phyloP scores from a whole-genome alignment of 2,888 invertebrate genomes.

The Hedychridium roseum region DNA sequence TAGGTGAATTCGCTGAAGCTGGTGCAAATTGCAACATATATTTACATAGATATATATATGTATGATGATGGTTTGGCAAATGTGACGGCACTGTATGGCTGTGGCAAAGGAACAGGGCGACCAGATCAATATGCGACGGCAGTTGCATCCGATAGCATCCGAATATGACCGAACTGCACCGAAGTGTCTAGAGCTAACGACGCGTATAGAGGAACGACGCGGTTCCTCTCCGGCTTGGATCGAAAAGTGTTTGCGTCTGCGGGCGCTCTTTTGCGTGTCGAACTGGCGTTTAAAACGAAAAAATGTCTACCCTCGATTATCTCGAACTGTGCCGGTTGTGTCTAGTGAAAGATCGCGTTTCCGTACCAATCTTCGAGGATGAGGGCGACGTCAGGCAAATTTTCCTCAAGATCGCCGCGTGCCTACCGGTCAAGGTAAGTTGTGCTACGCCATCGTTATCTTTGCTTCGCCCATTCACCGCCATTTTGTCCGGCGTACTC shows the following conservation, averaged over 20 bases:
- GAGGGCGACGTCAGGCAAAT: slow-evolving; percentile 70
- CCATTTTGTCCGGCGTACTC: too few relatives aligned
- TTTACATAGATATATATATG: too few relatives aligned
- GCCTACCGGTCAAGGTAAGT: slow-evolving; percentile 80
- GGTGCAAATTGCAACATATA: too few relatives aligned
- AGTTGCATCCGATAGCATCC: too few relatives aligned
- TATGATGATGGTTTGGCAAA: too few relatives aligned
- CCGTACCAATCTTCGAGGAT: slow-evolving; percentile 75
- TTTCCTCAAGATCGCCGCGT: slow-evolving; percentile 75
- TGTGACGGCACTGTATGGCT: too few relatives aligned
- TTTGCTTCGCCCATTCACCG: slow-evolving; percentile 42
- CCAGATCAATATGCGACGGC: slow-evolving; percentile 43
- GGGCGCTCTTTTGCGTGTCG: slow-evolving; percentile 57
- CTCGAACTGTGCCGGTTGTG: slow-evolving; percentile 63
- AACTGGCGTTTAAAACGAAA: slow-evolving; percentile 53
- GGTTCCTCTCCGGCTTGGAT: slow-evolving; percentile 40
- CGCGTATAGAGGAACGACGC: slow-evolving; percentile 40
- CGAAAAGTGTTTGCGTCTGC: slow-evolving; percentile 51
- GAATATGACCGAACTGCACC: slow-evolving; percentile 21
- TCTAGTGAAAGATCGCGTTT: slow-evolving; percentile 68
- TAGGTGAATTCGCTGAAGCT: too few relatives aligned
- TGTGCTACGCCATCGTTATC: slow-evolving; percentile 56
- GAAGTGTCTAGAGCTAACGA: slow-evolving; percentile 27
- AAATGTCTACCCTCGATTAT: slow-evolving; percentile 61
- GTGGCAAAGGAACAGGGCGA: too few relatives aligned